Evolutionary conservation across 2,797 vertebrate genomes (phyloP).

Genomic region (Danio tinwini): DNA sequence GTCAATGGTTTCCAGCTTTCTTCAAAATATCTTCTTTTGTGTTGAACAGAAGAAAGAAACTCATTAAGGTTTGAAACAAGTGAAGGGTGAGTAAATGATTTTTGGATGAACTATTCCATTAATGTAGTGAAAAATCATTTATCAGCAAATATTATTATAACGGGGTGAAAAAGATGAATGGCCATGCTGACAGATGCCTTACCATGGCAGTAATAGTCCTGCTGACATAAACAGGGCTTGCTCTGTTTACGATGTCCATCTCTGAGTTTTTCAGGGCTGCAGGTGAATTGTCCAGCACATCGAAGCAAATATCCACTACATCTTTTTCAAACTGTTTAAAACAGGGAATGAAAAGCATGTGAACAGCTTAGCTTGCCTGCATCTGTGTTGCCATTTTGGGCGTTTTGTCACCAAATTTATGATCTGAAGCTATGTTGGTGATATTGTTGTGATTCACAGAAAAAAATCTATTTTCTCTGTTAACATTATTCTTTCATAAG

Average conservation of each 20-base stretch:
- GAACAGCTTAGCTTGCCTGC: background rate
- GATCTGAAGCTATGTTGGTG: too few species aligned
- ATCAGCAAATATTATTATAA: conserved; percentile 3
- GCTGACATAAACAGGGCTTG: conserved; percentile 81
- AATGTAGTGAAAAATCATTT: background rate
- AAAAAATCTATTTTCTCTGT: too few species aligned
- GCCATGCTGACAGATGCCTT: conserved; percentile 49
- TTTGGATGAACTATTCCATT: too few species aligned
- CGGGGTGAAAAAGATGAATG: background rate
- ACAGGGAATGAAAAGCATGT: conserved; percentile 8
- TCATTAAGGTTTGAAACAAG: too few species aligned
- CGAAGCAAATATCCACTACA: conserved; percentile 87
- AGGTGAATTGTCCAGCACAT: conserved; percentile 84
- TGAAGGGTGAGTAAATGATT: too few species aligned
- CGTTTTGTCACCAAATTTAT: too few species aligned
- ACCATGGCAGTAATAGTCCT: conserved; percentile 85
- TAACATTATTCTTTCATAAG: too few species aligned
- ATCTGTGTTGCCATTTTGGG: too few species aligned
- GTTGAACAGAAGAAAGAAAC: too few species aligned
- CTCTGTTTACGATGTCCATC: conserved; percentile 75
- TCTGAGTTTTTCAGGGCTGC: conserved; percentile 76
- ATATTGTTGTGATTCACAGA: too few species aligned
- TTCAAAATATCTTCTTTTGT: too few species aligned
- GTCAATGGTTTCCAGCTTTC: too few species aligned
- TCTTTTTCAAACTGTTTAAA: conserved; percentile 82